These are phyloP conservation scores for Misgurnus mizolepis DNA, from an alignment of 2,113 vertebrate genomes.

Conservation along the genomic window DNA sequence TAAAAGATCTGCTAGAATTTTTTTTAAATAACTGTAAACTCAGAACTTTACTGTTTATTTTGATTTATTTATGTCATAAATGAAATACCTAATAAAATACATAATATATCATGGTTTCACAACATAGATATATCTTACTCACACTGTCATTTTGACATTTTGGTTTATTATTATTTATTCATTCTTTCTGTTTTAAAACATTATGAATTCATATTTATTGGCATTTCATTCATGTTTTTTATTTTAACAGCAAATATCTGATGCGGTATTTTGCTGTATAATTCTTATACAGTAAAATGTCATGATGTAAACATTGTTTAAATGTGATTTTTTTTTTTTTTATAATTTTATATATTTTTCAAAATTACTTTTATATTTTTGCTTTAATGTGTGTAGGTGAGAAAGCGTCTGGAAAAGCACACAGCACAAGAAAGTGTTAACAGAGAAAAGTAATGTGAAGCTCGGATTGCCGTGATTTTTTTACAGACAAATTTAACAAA, in stretches of 20 bases:
- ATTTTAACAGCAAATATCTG: background rate
- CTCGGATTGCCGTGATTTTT: background rate
- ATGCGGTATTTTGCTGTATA: too few species aligned
- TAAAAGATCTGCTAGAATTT: too few species aligned
- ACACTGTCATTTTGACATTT: too few species aligned
- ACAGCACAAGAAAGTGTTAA: background rate
- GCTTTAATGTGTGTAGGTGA: constrained; percentile 4
- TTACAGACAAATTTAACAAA: background rate
- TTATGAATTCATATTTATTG: background rate
- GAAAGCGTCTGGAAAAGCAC: background rate
- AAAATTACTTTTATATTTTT: background rate
- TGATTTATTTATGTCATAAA: background rate
- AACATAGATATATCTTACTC: too few species aligned
- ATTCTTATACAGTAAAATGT: too few species aligned
- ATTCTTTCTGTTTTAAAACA: background rate
- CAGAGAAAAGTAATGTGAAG: background rate
- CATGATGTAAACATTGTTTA: too few species aligned
- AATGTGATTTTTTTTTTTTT: too few species aligned
- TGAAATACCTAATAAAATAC: background rate
- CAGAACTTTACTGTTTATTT: too few species aligned
- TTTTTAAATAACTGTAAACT: too few species aligned
- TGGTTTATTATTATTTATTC: background rate
- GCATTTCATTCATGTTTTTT: background rate
- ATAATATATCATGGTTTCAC: too few species aligned
- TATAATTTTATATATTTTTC: too few species aligned